Evolutionary conservation across 2,113 vertebrate genomes (phyloP).

Genomic region (Carassius gibelio): DNA sequence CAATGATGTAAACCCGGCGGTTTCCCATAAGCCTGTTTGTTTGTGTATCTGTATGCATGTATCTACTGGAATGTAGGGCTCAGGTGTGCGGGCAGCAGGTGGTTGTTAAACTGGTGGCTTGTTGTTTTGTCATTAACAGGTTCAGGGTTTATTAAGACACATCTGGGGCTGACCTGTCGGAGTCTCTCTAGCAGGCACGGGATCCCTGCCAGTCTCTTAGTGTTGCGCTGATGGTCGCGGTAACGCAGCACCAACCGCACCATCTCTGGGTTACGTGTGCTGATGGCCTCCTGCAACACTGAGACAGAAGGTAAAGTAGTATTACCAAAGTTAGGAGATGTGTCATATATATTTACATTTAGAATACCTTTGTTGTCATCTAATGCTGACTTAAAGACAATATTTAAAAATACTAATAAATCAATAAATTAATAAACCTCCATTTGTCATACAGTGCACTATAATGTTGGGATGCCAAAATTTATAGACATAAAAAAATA

Average conservation of each 20-base stretch:
- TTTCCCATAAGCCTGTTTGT: neutral
- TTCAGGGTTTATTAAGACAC: slow-evolving; percentile 9
- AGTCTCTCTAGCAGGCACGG: slow-evolving; percentile 92
- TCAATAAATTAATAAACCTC: too few species aligned
- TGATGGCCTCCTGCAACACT: slow-evolving; percentile 97
- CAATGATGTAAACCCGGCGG: neutral
- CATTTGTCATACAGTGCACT: too few species aligned
- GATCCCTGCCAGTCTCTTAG: slow-evolving; percentile 91
- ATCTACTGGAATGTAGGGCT: slow-evolving; percentile 27
- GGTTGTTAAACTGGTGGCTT: slow-evolving; percentile 15
- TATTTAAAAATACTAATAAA: too few species aligned
- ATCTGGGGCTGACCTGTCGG: slow-evolving; percentile 80
- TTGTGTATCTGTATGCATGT: neutral
- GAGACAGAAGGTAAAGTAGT: slow-evolving; percentile 41
- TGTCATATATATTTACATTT: neutral
- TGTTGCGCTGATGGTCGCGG: slow-evolving; percentile 93
- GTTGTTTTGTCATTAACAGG: neutral
- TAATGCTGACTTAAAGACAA: too few species aligned
- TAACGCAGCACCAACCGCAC: slow-evolving; percentile 91
- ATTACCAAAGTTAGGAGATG: slow-evolving; percentile 42
- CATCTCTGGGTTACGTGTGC: slow-evolving; percentile 89
- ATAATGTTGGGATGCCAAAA: too few species aligned
- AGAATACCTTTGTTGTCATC: too few species aligned
- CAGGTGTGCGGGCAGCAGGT: slow-evolving; percentile 7
- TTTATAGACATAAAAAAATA: too few species aligned